Percentiles rank a stretch among this genome's conserved stretches.
Evolutionary conservation across 2,113 vertebrate species (phyloP).

Genomic region (Siniperca chuatsi): DNA sequence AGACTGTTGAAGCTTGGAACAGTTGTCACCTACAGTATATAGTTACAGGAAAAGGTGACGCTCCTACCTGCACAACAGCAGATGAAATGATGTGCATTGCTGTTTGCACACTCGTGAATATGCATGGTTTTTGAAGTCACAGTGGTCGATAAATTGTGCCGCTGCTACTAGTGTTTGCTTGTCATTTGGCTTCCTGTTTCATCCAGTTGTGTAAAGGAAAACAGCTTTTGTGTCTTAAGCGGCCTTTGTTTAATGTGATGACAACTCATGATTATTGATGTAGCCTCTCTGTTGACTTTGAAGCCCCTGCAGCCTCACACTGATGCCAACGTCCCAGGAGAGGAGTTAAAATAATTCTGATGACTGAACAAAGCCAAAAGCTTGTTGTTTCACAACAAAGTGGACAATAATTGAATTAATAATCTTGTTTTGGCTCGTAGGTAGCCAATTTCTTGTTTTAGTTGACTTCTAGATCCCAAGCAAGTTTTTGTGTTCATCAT

Average conservation of each 20-base stretch:
- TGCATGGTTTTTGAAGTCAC: neutral
- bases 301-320: constrained; percentile 7
- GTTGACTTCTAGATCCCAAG: too few relatives aligned
- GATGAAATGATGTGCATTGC: neutral
- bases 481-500: neutral
- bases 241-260: constrained; percentile 23
- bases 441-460: neutral
- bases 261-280: constrained; percentile 32
- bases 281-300: constrained; percentile 29
- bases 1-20: neutral
- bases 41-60: neutral
- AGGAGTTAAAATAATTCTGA: neutral
- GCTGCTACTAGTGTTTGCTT: constrained; percentile 28
- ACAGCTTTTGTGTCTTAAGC: constrained; percentile 9
- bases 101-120: neutral
- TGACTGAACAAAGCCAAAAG: neutral
- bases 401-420: neutral
- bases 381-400: neutral
- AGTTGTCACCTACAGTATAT: neutral
- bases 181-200: constrained; percentile 38
- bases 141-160: neutral
- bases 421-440: neutral
- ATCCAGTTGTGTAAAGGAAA: constrained; percentile 28
- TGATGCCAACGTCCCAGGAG: neutral
- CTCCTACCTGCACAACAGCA: neutral